These are phyloP conservation scores for Micromesistius poutassou DNA, from an alignment of 2,797 vertebrate species.

Conservation along the genomic window DNA sequence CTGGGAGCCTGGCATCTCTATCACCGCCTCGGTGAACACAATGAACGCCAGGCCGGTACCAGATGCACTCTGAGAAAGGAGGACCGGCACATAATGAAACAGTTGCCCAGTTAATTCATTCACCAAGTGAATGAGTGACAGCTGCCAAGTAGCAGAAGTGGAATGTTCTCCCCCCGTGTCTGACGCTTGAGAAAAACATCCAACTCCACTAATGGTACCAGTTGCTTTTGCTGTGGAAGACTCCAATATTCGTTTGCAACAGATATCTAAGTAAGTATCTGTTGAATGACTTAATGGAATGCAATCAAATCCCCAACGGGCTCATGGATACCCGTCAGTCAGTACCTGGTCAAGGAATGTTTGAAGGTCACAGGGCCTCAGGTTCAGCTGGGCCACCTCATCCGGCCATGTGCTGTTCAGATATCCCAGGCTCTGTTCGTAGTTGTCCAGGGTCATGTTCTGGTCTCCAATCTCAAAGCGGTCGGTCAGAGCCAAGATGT, in stretches of 20 bases:
- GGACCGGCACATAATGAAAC: neutral
- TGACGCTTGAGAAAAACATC: neutral
- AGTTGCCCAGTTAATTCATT: neutral
- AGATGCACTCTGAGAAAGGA: constrained; percentile 75
- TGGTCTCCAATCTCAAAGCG: constrained; percentile 78
- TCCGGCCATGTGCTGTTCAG: constrained; percentile 65
- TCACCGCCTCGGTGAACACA: constrained; percentile 83
- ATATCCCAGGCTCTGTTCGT: constrained; percentile 47
- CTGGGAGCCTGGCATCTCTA: constrained; percentile 85
- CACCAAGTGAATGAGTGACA: neutral
- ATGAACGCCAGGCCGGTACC: constrained; percentile 91
- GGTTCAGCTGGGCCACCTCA: constrained; percentile 54
- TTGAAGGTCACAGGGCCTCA: constrained; percentile 75
- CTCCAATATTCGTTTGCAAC: neutral
- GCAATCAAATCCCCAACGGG: neutral
- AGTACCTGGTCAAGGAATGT: constrained; percentile 83
- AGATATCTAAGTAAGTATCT: neutral
- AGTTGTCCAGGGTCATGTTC: constrained; percentile 76
- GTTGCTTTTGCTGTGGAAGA: neutral
- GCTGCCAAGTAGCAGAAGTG: neutral
- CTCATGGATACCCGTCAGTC: neutral
- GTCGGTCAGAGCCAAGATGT: constrained; percentile 79
- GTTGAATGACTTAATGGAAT: neutral
- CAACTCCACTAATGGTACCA: neutral
- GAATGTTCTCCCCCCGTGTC: neutral